A percentile compares a stretch with the other conserved stretches of the same genome.
These are phyloP conservation scores for Trinectes maculatus DNA, from an alignment of 2,113 vertebrate genomes.

Conservation along the genomic window DNA sequence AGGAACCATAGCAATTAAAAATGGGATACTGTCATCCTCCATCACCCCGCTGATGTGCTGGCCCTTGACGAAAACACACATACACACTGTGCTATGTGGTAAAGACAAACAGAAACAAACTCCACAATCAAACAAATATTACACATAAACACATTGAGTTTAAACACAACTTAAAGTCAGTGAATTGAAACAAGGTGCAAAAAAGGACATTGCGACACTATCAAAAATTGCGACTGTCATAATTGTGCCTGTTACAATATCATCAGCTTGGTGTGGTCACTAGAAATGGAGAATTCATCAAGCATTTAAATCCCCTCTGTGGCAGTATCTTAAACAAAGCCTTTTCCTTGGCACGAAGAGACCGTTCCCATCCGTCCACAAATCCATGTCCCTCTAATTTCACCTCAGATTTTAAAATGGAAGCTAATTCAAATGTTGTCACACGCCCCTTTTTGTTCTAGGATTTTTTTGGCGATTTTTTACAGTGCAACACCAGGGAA, in stretches of 20 bases:
- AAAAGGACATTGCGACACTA: conserved; percentile 16
- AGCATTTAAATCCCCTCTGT: conserved; percentile 44
- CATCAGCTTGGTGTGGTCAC: conserved; percentile 26
- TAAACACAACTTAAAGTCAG: too few species aligned
- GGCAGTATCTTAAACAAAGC: conserved; percentile 24
- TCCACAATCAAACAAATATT: conserved; percentile 34
- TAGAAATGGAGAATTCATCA: conserved; percentile 35
- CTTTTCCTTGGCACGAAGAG: conserved; percentile 31
- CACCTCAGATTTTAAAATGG: conserved; percentile 43
- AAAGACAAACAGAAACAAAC: conserved; percentile 29
- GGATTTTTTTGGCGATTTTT: conserved; percentile 3
- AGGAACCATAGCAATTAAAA: conserved; percentile 83
- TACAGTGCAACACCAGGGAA: conserved; percentile 36
- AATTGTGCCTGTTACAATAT: conserved; percentile 45
- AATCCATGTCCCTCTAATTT: conserved; percentile 51
- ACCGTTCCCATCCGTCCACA: conserved; percentile 32
- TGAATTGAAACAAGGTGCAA: not conserved
- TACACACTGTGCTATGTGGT: conserved; percentile 20
- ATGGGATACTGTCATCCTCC: conserved; percentile 76
- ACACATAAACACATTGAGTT: conserved; percentile 6
- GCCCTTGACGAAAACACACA: conserved; percentile 62
- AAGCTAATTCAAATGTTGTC: conserved; percentile 57
- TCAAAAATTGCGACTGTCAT: conserved; percentile 39
- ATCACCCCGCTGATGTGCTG: conserved; percentile 61
- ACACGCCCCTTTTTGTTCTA: conserved; percentile 38